A percentile compares a stretch with the other conserved stretches of the same genome.
These are phyloP conservation scores for Actinia tenebrosa DNA, from an alignment of 64 coral and sea anemone genomes.

Conservation along the genomic window DNA sequence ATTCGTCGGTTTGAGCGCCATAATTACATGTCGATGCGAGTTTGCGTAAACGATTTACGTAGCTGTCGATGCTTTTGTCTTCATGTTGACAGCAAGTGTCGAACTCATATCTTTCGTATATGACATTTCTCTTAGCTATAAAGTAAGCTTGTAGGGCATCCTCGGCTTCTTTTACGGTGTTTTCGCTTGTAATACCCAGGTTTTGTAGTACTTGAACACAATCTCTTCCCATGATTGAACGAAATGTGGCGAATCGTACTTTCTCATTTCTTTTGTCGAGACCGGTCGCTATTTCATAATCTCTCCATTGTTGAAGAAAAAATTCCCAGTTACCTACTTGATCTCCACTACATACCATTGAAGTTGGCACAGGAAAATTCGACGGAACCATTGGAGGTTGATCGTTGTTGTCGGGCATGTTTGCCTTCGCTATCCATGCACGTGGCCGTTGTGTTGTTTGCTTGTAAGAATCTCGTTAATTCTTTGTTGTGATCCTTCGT, in stretches of 20 bases:
- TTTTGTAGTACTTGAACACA: slow-evolving; percentile 48
- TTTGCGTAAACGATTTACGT: slow-evolving; percentile 27
- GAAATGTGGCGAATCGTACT: background rate
- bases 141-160: slow-evolving; percentile 41
- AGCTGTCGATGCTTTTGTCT: slow-evolving; percentile 27
- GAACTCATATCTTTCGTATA: slow-evolving; percentile 45
- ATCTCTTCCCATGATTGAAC: slow-evolving; percentile 31
- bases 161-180: slow-evolving; percentile 15
- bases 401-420: too few relatives aligned
- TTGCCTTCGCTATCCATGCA: too few relatives aligned
- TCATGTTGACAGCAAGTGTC: slow-evolving; percentile 47
- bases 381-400: slow-evolving; percentile 11
- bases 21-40: slow-evolving; percentile 36
- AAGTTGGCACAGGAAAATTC: slow-evolving; percentile 17
- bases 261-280: slow-evolving; percentile 23
- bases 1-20: slow-evolving; percentile 36
- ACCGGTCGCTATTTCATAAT: slow-evolving; percentile 53
- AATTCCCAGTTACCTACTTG: slow-evolving; percentile 50
- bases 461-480: too few relatives aligned
- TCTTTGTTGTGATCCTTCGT: too few relatives aligned
- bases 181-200: slow-evolving; percentile 36
- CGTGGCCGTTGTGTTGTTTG: too few relatives aligned
- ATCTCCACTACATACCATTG: slow-evolving; percentile 40
- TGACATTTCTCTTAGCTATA: slow-evolving; percentile 54
- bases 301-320: slow-evolving; percentile 41